Conservation (phyloP, 1,140 invertebrate species). For the Homalodisca vitripennis region DNA sequence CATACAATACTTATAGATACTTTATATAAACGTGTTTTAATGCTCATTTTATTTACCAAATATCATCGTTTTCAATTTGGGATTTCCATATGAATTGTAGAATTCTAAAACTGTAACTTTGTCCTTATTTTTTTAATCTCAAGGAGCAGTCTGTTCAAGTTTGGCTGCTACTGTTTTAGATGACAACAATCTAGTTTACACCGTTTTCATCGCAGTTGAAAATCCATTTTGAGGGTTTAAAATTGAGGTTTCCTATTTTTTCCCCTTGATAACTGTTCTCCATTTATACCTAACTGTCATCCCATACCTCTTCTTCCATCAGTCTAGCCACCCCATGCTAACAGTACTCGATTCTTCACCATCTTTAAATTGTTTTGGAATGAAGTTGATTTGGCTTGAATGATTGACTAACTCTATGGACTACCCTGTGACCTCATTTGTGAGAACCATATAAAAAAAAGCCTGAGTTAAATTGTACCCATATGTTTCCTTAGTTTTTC, state of each 20-base stretch:
- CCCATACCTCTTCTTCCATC: neutral
- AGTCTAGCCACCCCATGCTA: too few relatives aligned
- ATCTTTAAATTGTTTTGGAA: neutral
- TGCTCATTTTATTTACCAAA: neutral
- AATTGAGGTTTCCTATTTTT: neutral
- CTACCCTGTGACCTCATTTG: neutral
- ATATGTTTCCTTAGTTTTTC: too few relatives aligned
- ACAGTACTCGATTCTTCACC: neutral
- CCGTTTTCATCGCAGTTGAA: neutral
- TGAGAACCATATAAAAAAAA: neutral
- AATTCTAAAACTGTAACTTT: constrained; percentile 4
- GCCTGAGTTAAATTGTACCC: too few relatives aligned
- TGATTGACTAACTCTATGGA: neutral
- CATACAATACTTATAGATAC: neutral
- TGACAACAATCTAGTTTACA: too few relatives aligned
- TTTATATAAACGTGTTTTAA: neutral
- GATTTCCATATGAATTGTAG: too few relatives aligned
- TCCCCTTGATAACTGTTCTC: neutral
- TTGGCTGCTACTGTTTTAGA: neutral
- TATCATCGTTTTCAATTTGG: neutral
- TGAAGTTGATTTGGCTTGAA: neutral
- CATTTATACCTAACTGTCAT: neutral
- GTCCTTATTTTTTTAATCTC: neutral
- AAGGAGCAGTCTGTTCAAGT: neutral
- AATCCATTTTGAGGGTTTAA: neutral